Base-by-base conservation (phyloP, 2,888 invertebrate species). In the Apotomis capreana region DNA sequence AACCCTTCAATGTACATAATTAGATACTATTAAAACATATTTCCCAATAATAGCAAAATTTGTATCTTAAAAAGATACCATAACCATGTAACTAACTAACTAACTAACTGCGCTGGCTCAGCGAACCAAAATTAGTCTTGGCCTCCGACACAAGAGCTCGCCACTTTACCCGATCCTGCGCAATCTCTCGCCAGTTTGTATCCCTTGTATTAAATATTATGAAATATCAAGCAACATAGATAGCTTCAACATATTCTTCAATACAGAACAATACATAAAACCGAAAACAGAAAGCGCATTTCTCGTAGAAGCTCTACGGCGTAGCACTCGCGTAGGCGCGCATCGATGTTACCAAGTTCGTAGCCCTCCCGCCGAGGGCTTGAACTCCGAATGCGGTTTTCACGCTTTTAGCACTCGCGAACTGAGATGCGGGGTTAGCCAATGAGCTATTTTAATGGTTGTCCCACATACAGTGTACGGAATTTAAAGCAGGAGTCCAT, bases 371-470 rank as follows among this genome's bases (percentile, higher is more conserved):
- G 64, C 40, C 59, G 59, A 70, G 52, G 52, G 36, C 51, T 26
- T 59, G 44, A 61, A 70, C 67, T 67, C 55, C 46, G 55, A 70
- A 67, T 67, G 70, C 37, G 70, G 60, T 67, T 61, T 67, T 60
- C 70, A 70, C 55, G 70, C 67, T 70, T 67, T 67, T 70, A 70
- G 70, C 59, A 70, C 64, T 60, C 40, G 49, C 61, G 65, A 46
- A 57, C 70, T 70, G 52, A 37, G 46, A 70, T 60, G 65, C 54
- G 15, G 61, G 59, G 54, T 63, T 15, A 55, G 70, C 59, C 65
- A 59, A 65, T 65, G 37, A 59, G 59, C 44, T 46, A 44, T 52
- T 59, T 37, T 54, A 64, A 68, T 51, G 51, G 63, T 44, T 12
- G 44, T 5, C 54, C 63, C 13, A 44, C 44, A 54, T 44, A 55